Conservation (phyloP, 2,797 vertebrate species). For the Rhabdophis nuchalis region DNA sequence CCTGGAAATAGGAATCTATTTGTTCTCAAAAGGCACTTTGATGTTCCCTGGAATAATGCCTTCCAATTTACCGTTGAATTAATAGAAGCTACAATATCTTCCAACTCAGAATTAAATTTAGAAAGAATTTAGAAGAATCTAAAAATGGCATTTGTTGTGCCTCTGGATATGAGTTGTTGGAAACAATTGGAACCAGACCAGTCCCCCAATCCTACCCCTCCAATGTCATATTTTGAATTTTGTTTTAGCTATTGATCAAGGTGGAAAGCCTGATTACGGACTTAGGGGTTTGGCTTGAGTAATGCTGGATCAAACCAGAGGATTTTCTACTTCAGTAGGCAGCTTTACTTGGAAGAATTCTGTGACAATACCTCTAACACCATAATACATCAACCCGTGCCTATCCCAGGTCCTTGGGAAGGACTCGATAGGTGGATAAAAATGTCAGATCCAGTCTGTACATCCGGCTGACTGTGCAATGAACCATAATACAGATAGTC, state of each 20-base stretch:
- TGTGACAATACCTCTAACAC: neutral
- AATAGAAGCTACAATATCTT: neutral
- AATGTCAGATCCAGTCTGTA: neutral
- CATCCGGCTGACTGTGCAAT: neutral
- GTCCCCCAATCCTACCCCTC: neutral
- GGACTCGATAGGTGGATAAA: neutral
- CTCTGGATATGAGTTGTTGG: neutral
- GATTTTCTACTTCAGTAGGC: neutral
- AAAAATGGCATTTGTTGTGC: neutral
- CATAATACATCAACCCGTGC: neutral
- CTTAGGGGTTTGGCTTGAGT: neutral
- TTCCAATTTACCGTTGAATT: conserved; percentile 2
- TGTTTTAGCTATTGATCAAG: neutral
- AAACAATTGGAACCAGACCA: neutral
- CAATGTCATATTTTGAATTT: neutral
- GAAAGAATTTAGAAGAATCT: neutral
- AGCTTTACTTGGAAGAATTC: neutral
- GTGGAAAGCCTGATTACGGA: neutral
- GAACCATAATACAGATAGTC: neutral
- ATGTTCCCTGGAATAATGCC: too few species aligned
- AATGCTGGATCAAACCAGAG: neutral
- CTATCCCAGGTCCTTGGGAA: neutral
- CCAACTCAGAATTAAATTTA: neutral
- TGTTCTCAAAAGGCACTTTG: neutral
- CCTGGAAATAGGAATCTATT: neutral